Evolutionary conservation across 2,888 invertebrate genomes (phyloP), one percentile per base, ranked within the genome.

Genomic region (Philereme transversata): DNA sequence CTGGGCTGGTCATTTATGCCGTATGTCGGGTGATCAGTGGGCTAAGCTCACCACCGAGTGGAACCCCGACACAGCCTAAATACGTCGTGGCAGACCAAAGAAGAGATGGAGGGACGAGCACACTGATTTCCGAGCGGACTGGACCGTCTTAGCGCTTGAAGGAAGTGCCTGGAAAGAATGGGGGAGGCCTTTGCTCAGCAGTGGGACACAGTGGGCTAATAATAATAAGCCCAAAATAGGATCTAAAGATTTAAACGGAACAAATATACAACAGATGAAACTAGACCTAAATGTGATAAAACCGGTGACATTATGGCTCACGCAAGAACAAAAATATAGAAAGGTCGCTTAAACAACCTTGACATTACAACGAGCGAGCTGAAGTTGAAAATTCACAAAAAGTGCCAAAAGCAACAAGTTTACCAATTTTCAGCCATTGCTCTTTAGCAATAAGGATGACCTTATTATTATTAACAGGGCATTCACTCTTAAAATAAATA

Each of bases 251-350:
- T 48, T 11, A 34, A 22, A 8, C 49, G 49, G 11, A 52, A 49
- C 58, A 57, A 62, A 41, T 47, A 43, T 53, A 9, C 45, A 41
- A 49, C 57, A 50, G 47, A 52, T 35, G 43, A 61, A 53, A 55
- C n/a, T 43, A 11, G 40, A 46, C 47, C 57, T 56, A 53, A 48
- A 61, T 57, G 49, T 60, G 54, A 62, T 61, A 62, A 60, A 62
- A 66, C 64, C 58, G 55, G 59, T 62, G 60, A 62, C 53, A 63
- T 62, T 60, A 54, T 45, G 38, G 58, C 55, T 62, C 60, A 66
- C 64, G 57, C 62, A 60, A 61, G 61, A 57, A 52, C 60, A 48
- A 64, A 69, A 66, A 62, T 62, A 64, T 52, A 65, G 57, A 60
- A 62, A 59, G 62, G 57, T 66, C 61, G 52, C 52, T 35, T 36